These are phyloP conservation scores for Drosophila tropicalis DNA, from an alignment of 1,140 invertebrate genomes.

Conservation along the genomic window DNA sequence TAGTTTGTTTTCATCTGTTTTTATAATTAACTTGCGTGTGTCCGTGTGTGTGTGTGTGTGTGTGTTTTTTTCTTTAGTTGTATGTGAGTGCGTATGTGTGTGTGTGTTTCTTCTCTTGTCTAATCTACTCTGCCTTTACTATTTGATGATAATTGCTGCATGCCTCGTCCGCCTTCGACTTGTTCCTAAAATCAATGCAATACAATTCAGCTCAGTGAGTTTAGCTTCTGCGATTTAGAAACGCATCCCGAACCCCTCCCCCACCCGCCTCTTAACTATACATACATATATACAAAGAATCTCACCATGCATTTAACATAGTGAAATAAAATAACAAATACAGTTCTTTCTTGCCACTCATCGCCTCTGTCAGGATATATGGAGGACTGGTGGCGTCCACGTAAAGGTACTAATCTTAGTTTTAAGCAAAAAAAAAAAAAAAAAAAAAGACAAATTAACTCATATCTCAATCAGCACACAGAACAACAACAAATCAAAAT, in stretches of 20 bases:
- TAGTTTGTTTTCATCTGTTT: slow-evolving; percentile 57
- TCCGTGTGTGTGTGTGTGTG: background rate
- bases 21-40: slow-evolving; percentile 29
- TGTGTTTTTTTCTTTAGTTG: no score
- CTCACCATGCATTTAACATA: slow-evolving; percentile 38
- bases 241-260: background rate
- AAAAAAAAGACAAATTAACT: slow-evolving; percentile 1
- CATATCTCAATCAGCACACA: slow-evolving; percentile 51
- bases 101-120: background rate
- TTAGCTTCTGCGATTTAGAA: slow-evolving; percentile 20
- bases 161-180: slow-evolving; percentile 14
- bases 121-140: background rate
- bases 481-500: no score
- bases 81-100: background rate
- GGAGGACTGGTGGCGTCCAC: slow-evolving; percentile 97
- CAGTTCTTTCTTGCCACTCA: slow-evolving; percentile 91
- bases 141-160: slow-evolving; percentile 32
- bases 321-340: slow-evolving; percentile 84
- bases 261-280: background rate
- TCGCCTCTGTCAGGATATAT: slow-evolving; percentile 97
- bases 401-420: slow-evolving; percentile 91
- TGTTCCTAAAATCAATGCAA: background rate
- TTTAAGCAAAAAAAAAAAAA: slow-evolving; percentile 56
- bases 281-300: slow-evolving; percentile 12
- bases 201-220: slow-evolving; percentile 1